Base-by-base conservation (phyloP, 2,797 vertebrate genomes). In the Danio tinwini region DNA sequence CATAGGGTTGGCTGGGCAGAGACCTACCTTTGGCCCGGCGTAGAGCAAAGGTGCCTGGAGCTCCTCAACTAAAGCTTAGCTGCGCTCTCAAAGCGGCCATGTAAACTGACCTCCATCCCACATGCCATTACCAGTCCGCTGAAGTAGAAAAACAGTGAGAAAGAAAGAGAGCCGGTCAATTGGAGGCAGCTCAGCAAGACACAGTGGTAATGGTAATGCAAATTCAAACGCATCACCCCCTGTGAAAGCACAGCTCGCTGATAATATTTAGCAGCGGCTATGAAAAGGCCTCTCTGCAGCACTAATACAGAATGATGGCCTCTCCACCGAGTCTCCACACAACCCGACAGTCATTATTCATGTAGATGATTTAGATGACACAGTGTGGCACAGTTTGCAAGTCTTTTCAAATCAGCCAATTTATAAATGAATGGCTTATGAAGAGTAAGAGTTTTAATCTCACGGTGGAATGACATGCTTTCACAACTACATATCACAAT, bases 281-380 rank as follows among this genome's bases (percentile, higher is more conserved):
- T 78, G 45, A 78, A 78, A 78, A 59, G 45, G 56, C 37, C 56
- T 69, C 55, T 61, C 65, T 52, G 45, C 76, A 29, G 55, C 55
- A 78, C 76, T 78, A 78, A 78, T 68, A 52, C 65, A 78, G 47
- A 78, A 78, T 78, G 55, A 78, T 78, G 65, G 76, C 53, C 76
- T 42, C 65, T 68, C 64, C 29, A 19, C 75, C 70, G 76, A 70
- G 65, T 78, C 55, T 78, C 65, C 1, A 6, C 76, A 62, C 44
- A 78, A 69, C 47, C 40, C 67, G 4, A 45, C 76, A 52, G 53
- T 70, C 55, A 78, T 78, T 78, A 61, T 78, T 70, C 65, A 78
- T 78, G 68, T 64, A 63, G 77, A 79, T 71, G 77, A 79, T 79
- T 78, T 79, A 79, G 77, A 79, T 72, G 77, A 64, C 77, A 50